These are phyloP conservation scores for Ypsolopha scabrella DNA, from an alignment of 2,888 invertebrate genomes.

Conservation along the genomic window DNA sequence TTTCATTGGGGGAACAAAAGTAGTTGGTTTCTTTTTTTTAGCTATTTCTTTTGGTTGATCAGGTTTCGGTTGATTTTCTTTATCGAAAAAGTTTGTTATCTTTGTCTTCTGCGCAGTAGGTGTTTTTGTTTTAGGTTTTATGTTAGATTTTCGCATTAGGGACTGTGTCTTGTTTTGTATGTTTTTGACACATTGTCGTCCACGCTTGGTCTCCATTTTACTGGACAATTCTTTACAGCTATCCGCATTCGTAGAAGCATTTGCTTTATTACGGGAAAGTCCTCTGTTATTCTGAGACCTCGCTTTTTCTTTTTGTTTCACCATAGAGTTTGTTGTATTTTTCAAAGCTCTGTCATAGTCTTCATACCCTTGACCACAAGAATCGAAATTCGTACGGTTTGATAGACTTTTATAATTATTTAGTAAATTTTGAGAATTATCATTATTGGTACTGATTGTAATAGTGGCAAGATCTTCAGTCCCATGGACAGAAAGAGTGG, in stretches of 20 bases:
- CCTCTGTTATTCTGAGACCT: neutral
- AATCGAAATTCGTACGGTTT: too few species aligned
- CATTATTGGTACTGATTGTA: too few species aligned
- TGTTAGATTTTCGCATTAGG: too few species aligned
- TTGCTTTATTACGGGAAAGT: neutral
- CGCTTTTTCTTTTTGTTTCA: neutral
- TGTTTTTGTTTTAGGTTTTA: neutral
- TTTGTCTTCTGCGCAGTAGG: neutral
- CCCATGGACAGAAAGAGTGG: too few species aligned
- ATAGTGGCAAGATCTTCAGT: too few species aligned
- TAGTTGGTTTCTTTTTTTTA: neutral
- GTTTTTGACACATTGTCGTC: neutral
- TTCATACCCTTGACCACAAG: neutral
- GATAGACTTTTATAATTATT: too few species aligned
- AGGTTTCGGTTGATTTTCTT: neutral
- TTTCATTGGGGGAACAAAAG: too few species aligned
- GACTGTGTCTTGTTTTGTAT: neutral
- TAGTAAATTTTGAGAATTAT: too few species aligned
- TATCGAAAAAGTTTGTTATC: slow-evolving; percentile 1
- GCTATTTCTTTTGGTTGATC: neutral
- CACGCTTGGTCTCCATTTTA: neutral
- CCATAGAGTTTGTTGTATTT: neutral
- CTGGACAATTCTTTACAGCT: neutral
- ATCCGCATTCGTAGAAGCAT: neutral
- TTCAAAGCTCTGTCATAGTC: neutral